These are phyloP conservation scores for Parambassis ranga DNA, from an alignment of 2,797 vertebrate species.

Conservation along the genomic window DNA sequence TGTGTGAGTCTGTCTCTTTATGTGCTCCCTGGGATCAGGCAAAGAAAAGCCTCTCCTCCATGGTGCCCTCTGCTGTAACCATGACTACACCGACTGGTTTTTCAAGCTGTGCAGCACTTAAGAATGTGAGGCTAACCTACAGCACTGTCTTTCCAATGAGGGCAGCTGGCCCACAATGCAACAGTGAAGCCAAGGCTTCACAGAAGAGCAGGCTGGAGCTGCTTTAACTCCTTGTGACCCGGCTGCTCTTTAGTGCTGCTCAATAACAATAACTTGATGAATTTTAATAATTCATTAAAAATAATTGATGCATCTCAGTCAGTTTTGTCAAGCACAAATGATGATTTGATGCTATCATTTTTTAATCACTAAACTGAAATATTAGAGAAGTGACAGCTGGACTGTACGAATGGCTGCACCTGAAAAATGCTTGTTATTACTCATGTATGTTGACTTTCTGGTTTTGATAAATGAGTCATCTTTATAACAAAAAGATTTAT, in stretches of 20 bases:
- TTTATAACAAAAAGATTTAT: not conserved
- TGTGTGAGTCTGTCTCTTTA: conserved; percentile 38
- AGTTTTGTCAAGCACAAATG: no score
- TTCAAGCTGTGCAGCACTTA: conserved; percentile 81
- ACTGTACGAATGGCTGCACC: not conserved
- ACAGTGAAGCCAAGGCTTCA: conserved; percentile 32
- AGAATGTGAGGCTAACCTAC: conserved; percentile 67
- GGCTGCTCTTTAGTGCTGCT: not conserved
- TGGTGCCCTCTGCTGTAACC: conserved; percentile 78
- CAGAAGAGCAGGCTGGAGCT: conserved; percentile 16
- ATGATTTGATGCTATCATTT: not conserved
- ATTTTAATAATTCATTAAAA: no score
- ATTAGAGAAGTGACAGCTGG: no score
- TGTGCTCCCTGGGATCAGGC: conserved; percentile 51
- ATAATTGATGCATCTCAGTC: no score
- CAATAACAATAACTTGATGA: no score
- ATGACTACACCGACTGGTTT: conserved; percentile 88
- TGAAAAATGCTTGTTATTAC: not conserved
- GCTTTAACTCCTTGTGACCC: conserved; percentile 51
- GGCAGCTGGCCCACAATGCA: conserved; percentile 52
- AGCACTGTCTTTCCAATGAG: conserved; percentile 48
- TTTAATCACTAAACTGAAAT: no score
- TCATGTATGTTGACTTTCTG: not conserved
- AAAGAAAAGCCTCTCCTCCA: conserved; percentile 69
- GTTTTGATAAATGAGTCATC: not conserved